Evolutionary conservation across 2,113 vertebrate genomes (phyloP).

Genomic region (Otis tarda): DNA sequence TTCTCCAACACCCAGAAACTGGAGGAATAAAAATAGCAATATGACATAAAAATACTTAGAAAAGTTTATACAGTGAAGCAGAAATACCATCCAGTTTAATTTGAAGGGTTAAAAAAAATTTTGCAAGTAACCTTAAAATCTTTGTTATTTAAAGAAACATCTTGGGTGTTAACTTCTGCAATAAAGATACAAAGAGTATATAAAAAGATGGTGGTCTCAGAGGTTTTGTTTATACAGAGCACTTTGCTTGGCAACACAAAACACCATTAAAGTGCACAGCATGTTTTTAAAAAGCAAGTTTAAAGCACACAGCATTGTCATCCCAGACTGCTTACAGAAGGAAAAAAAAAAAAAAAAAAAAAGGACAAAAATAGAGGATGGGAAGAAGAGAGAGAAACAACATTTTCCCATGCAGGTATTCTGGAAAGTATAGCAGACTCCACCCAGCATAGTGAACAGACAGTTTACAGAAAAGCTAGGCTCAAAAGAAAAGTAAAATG

Average conservation of each 20-base stretch:
- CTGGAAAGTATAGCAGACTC: neutral
- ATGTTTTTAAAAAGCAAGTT: neutral
- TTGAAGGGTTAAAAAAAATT: neutral
- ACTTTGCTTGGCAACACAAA: neutral
- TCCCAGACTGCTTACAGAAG: neutral
- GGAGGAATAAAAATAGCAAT: neutral
- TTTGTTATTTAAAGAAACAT: neutral
- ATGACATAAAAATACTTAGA: neutral
- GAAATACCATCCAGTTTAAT: neutral
- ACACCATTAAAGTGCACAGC: neutral
- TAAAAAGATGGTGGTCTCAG: neutral
- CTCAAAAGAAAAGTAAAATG: conserved; percentile 24
- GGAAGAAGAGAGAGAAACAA: neutral
- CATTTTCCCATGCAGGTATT: neutral
- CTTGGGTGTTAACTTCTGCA: neutral
- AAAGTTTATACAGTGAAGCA: neutral
- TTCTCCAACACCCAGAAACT: neutral
- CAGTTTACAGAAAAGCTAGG: neutral
- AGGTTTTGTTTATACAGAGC: neutral
- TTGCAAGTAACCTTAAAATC: neutral
- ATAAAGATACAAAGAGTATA: neutral
- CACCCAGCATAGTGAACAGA: neutral
- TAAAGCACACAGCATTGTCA: neutral
- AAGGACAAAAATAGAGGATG: neutral
- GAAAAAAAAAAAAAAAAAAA: neutral